Base-by-base conservation (phyloP, 2,113 vertebrate species). In the Heterochromis multidens region DNA sequence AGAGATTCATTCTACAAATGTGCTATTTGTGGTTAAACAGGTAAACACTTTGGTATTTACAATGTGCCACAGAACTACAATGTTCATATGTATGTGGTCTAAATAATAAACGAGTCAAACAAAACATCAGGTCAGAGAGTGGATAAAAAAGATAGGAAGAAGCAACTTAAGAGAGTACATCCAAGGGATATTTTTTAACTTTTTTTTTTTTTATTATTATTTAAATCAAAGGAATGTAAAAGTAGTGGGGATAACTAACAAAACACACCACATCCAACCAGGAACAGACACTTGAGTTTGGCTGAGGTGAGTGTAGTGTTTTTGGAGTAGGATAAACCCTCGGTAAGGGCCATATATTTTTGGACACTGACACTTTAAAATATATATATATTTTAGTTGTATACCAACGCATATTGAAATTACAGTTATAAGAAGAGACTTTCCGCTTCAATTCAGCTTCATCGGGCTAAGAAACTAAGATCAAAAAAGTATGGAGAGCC, bases 1-100 rank as follows among this genome's bases (percentile, higher is more conserved):
- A 1, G 4, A 14, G 43, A 58, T 33, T 90, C 79, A 91, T 86
- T 59, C 27, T n/a, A 88, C 70, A 90, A 88, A 92, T 85, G 81
- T 35, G 25, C 5, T 19, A 83, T 67, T 79, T 82, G 49, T 80
- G 56, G 5, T 25, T 10, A 31, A 52, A 61, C 31, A 79, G 81
- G 54, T 56, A 62, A 70, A 46, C 14, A 81, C 72, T 72, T 21
- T 43, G 84, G 77, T 89, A 87, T 91, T 87, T 62, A 65, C 56
- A 40, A 54, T 29, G 65, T 2, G 9, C 62, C 59, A 77, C 13
- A 6, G 56, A 77, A 80, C 21, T 83, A 70, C 31, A 54, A 16
- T 80, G 60, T 59, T 46, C 17, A 29, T 23, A 6, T 54, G 33
- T 25, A 52, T n/a, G 52, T 57, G 35, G 35, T 35, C 52, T 57